Conservation (phyloP, 2,888 invertebrate species). For the Incurvaria masculella region DNA sequence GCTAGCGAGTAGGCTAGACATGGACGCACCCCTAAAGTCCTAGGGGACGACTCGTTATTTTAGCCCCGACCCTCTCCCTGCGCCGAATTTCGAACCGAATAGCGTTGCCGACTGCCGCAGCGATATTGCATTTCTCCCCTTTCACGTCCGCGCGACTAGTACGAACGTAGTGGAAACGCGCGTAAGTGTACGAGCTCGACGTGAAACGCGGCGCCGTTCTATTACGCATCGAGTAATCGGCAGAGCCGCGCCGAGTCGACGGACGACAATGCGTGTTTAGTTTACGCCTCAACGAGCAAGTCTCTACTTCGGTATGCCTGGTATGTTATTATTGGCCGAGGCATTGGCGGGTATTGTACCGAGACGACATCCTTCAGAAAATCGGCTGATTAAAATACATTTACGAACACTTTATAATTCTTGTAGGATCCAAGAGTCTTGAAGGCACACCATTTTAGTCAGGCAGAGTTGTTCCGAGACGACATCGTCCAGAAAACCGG, state of each 20-base stretch:
- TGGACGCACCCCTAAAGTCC: constrained; percentile 35
- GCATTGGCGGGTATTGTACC: neutral
- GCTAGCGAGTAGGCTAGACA: neutral
- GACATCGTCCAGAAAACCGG: too few relatives aligned
- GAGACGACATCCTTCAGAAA: neutral
- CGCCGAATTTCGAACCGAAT: constrained; percentile 1
- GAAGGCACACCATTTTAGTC: too few relatives aligned
- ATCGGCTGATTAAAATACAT: too few relatives aligned
- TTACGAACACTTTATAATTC: too few relatives aligned
- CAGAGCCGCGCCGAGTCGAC: neutral
- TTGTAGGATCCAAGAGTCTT: too few relatives aligned
- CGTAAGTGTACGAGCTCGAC: neutral
- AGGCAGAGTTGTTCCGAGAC: too few relatives aligned
- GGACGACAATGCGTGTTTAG: neutral
- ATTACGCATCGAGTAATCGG: neutral
- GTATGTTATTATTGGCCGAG: neutral
- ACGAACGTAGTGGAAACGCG: neutral
- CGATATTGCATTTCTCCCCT: neutral
- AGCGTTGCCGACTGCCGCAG: neutral
- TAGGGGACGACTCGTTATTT: constrained; percentile 37
- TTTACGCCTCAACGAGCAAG: neutral
- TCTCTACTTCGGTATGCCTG: neutral
- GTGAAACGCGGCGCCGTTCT: neutral
- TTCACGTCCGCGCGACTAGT: neutral
- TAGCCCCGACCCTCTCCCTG: constrained; percentile 21